Conservation (phyloP, 2,113 vertebrate species). For the Chunga burmeisteri region DNA sequence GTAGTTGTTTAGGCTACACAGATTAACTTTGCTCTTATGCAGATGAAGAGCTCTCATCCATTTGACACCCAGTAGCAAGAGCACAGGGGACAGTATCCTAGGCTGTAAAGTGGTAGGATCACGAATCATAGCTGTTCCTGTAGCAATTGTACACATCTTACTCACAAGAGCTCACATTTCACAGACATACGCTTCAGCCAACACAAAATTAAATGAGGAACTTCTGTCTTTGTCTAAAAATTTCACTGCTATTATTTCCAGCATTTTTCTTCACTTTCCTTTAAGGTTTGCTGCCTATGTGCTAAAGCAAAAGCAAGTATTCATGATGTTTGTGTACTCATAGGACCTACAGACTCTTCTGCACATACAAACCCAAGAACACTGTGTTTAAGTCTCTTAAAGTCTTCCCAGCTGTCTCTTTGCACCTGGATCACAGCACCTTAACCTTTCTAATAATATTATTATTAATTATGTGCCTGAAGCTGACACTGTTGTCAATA, state of each 20-base stretch:
- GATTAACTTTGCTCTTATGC: background rate
- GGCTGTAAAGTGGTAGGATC: background rate
- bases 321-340: fast-evolving
- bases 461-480: background rate
- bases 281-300: background rate
- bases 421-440: background rate
- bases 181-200: background rate
- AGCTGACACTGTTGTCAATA: background rate
- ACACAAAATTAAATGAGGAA: background rate
- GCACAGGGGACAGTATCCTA: background rate
- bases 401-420: background rate
- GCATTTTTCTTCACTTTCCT: background rate
- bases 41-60: background rate
- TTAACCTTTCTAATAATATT: background rate
- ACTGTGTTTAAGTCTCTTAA: background rate
- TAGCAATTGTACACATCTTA: background rate
- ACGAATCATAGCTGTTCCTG: background rate
- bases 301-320: background rate
- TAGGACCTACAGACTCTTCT: background rate
- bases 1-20: background rate
- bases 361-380: background rate
- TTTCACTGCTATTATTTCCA: background rate
- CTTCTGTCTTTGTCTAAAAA: background rate
- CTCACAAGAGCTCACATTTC: background rate
- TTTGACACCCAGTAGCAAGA: background rate